Conservation (phyloP, 2,888 invertebrate species). For the Drosophila picticornis region DNA sequence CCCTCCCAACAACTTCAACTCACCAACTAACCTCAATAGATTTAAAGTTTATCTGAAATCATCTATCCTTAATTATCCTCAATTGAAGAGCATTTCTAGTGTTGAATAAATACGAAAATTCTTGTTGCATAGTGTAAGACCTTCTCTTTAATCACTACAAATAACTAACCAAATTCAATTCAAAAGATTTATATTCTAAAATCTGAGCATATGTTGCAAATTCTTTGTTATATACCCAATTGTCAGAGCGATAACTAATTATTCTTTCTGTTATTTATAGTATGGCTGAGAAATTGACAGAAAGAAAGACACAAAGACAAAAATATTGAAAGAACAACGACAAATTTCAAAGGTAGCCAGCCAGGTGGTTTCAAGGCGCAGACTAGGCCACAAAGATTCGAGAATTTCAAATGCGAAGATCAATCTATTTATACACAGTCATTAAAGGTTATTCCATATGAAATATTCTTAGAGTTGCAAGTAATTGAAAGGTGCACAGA, state of each 20-base stretch:
- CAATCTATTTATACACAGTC: not conserved
- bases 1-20: not conserved
- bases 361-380: conserved; percentile 49
- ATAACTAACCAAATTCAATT: not conserved
- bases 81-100: not conserved
- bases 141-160: not conserved
- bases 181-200: not conserved
- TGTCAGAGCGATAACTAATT: conserved; percentile 20
- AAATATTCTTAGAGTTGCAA: not conserved
- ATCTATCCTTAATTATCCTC: not conserved
- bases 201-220: not conserved
- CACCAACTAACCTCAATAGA: not conserved
- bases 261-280: conserved; percentile 24
- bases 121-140: no score
- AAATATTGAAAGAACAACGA: conserved; percentile 21
- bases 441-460: not conserved
- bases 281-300: conserved; percentile 24
- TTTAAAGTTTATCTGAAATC: not conserved
- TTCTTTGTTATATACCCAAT: conserved; percentile 10
- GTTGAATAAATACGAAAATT: not conserved
- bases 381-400: not conserved
- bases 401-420: not conserved
- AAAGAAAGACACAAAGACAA: conserved; percentile 8
- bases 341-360: conserved; percentile 10
- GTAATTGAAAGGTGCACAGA: not conserved